A percentile compares a stretch with the other conserved stretches of the same genome.
Evolutionary conservation across 2,888 invertebrate genomes (phyloP).

Genomic region (Stenurella melanura): DNA sequence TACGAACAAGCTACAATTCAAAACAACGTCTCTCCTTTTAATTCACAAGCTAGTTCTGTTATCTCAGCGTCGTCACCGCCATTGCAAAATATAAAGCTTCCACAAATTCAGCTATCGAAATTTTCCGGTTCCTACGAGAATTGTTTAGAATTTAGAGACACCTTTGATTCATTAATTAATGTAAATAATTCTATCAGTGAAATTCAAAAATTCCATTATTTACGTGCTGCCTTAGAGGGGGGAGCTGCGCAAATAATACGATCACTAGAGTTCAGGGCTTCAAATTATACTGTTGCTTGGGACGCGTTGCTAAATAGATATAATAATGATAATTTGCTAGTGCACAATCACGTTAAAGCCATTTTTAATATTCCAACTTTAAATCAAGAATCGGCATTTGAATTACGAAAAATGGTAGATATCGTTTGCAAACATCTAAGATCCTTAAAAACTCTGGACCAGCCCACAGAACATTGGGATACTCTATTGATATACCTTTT

Average conservation of each 20-base stretch:
- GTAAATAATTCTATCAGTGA: constrained; percentile 8
- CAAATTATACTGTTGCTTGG: not conserved
- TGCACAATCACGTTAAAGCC: not conserved
- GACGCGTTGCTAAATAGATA: not conserved
- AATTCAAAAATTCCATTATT: constrained; percentile 16
- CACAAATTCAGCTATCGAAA: not conserved
- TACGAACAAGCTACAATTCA: not conserved
- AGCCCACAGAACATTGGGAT: too few relatives aligned
- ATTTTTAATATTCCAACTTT: not conserved
- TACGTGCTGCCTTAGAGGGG: not conserved
- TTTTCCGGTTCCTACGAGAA: not conserved
- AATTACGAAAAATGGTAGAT: not conserved
- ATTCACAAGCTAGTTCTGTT: not conserved
- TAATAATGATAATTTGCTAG: constrained; percentile 2
- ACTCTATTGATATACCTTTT: not conserved
- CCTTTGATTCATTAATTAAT: not conserved
- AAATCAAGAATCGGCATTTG: not conserved
- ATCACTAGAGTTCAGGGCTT: not conserved
- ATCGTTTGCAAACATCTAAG: not conserved
- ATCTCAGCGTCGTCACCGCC: not conserved
- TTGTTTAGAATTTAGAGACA: constrained; percentile 5
- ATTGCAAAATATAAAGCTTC: not conserved
- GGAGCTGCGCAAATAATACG: too few relatives aligned
- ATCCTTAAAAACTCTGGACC: too few relatives aligned
- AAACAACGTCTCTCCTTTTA: not conserved